Percentiles rank a stretch among this genome's conserved stretches.
Evolutionary conservation across 2,888 invertebrate species (phyloP).

Genomic region (Serripes groenlandicus): DNA sequence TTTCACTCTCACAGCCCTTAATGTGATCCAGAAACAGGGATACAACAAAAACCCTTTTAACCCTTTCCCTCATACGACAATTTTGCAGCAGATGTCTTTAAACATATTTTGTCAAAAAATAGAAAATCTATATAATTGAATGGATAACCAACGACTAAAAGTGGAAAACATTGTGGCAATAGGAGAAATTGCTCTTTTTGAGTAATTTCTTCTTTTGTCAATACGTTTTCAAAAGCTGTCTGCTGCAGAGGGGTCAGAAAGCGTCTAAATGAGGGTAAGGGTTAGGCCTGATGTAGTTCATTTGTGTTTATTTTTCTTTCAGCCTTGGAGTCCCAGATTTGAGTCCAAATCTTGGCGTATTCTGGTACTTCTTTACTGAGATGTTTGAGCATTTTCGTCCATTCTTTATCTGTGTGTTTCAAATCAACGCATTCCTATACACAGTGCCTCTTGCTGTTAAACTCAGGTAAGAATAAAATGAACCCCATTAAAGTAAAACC

Average conservation of each 20-base stretch:
- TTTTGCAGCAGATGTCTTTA: no score
- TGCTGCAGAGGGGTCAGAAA: not conserved
- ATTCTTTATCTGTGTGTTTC: constrained; percentile 98
- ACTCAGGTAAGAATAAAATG: constrained; percentile 84
- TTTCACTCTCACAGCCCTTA: no score
- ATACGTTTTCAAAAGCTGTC: not conserved
- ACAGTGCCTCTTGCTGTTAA: constrained; percentile 91
- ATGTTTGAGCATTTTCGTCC: constrained; percentile 99
- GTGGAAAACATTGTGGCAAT: not conserved
- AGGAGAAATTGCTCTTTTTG: not conserved
- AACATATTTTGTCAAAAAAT: no score
- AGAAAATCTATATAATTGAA: no score
- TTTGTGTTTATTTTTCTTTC: constrained; percentile 74
- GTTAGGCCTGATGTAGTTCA: not conserved
- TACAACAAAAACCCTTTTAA: no score
- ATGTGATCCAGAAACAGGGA: no score
- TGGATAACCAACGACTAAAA: no score
- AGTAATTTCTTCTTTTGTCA: not conserved
- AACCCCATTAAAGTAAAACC: not conserved
- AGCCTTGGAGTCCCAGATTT: constrained; percentile 96
- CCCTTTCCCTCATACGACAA: no score
- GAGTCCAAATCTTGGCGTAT: constrained; percentile 98
- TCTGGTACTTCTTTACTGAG: constrained; percentile 99
- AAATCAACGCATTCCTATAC: constrained; percentile 97
- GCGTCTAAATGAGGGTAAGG: not conserved